A percentile compares a stretch with the other conserved stretches of the same genome.
These are phyloP conservation scores for Panurus biarmicus DNA, from an alignment of 2,113 vertebrate species.

Conservation along the genomic window DNA sequence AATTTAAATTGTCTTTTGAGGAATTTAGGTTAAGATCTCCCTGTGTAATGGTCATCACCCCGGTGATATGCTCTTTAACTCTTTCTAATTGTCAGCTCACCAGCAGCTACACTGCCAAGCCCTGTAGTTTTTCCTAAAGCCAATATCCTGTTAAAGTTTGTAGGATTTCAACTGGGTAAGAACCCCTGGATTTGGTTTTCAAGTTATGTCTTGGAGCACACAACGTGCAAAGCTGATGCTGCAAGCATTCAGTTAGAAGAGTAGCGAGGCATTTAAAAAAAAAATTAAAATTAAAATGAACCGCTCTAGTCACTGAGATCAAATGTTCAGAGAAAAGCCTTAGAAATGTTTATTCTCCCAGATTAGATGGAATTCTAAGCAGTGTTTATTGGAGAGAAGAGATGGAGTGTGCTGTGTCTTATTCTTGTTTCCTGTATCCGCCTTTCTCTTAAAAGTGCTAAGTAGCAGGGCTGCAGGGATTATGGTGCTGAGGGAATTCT, in stretches of 20 bases:
- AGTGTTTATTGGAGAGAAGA: slow-evolving; percentile 25
- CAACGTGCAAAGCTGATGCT: neutral
- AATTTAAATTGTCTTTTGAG: neutral
- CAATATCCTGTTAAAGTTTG: neutral
- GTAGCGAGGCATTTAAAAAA: neutral
- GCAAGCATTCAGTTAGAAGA: neutral
- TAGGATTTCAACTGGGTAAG: neutral
- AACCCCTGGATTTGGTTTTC: neutral
- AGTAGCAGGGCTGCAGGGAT: slow-evolving; percentile 35
- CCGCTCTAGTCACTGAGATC: neutral
- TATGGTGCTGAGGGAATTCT: slow-evolving; percentile 41
- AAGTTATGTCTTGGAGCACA: neutral
- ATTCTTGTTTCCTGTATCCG: slow-evolving; percentile 18
- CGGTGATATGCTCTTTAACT: neutral
- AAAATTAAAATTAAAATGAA: neutral
- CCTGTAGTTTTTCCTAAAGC: neutral
- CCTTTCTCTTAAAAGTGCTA: slow-evolving; percentile 19
- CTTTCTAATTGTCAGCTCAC: neutral
- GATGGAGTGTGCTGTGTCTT: slow-evolving; percentile 25
- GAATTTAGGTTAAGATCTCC: neutral
- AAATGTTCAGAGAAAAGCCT: neutral
- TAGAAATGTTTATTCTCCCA: slow-evolving; percentile 32
- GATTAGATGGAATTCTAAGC: slow-evolving; percentile 1
- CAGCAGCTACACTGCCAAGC: neutral
- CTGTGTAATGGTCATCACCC: neutral